Percentiles rank a stretch among this genome's conserved stretches.
These are phyloP conservation scores for Melanerpes aurifrons DNA, from an alignment of 2,113 vertebrate genomes.

Conservation along the genomic window DNA sequence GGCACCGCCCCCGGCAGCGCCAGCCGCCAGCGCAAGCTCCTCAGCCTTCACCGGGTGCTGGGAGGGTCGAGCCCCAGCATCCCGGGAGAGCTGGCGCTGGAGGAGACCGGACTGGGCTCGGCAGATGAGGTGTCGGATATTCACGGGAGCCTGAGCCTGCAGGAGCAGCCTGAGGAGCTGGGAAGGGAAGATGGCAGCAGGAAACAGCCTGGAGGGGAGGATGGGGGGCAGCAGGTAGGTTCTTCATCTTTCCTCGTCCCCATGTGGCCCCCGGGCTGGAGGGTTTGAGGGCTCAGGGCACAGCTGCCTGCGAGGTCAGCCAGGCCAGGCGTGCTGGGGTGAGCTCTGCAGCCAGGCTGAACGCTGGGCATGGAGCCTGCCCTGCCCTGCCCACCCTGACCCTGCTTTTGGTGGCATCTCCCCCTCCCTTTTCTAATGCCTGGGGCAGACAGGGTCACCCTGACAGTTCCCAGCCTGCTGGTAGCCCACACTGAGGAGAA, in stretches of 20 bases:
- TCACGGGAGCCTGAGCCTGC: slow-evolving; percentile 46
- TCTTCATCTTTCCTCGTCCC: background rate
- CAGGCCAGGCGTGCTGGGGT: fast-evolving
- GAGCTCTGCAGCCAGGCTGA: background rate
- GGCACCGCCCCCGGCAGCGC: background rate
- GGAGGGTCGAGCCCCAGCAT: slow-evolving; percentile 43
- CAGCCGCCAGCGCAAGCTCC: background rate
- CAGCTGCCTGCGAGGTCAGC: background rate
- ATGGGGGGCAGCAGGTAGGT: slow-evolving; percentile 25
- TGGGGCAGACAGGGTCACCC: fast-evolving
- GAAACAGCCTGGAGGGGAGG: background rate
- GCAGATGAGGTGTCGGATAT: slow-evolving; percentile 52
- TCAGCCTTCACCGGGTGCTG: background rate
- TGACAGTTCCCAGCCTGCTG: background rate
- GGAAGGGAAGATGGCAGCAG: background rate
- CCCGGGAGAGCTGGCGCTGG: slow-evolving; percentile 32
- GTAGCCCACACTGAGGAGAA: background rate
- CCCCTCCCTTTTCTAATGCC: fast-evolving
- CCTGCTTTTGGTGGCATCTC: background rate
- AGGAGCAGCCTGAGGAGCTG: background rate
- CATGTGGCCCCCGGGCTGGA: fast-evolving
- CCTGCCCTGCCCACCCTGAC: background rate
- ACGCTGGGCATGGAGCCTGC: background rate
- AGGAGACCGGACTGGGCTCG: slow-evolving; percentile 33
- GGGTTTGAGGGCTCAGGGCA: background rate